Conservation (phyloP, 2,113 vertebrate species). For the Gulo gulo region DNA sequence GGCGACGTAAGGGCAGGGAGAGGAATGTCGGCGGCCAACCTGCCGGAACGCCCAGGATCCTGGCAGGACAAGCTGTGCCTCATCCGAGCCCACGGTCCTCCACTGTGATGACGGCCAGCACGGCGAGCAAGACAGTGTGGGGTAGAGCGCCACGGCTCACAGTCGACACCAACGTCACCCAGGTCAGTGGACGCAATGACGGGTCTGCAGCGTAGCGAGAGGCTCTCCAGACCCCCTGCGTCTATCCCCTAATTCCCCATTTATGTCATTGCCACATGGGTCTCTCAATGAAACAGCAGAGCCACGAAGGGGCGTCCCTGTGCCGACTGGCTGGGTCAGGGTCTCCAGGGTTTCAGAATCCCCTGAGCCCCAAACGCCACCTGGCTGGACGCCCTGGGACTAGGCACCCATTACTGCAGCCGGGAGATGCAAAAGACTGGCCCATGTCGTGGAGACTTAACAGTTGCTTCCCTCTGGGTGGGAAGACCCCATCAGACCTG, state of each 20-base stretch:
- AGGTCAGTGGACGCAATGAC: background rate
- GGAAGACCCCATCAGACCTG: background rate
- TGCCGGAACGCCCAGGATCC: accelerated
- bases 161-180: background rate
- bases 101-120: too few species aligned
- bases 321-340: background rate
- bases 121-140: background rate
- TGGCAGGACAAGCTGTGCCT: background rate
- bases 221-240: background rate
- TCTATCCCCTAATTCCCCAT: too few species aligned
- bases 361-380: background rate
- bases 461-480: background rate
- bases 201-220: background rate
- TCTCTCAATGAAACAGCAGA: background rate
- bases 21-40: background rate
- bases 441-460: too few species aligned
- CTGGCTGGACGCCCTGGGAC: accelerated
- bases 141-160: accelerated
- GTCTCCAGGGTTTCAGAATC: background rate
- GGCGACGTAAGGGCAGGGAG: background rate
- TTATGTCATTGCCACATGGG: background rate
- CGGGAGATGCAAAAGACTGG: too few species aligned
- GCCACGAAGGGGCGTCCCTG: background rate
- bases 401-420: background rate
- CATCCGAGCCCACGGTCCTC: background rate